These are phyloP conservation scores for Anthopleura xanthogrammica DNA, from an alignment of 92 coral and sea anemone species.

Conservation along the genomic window DNA sequence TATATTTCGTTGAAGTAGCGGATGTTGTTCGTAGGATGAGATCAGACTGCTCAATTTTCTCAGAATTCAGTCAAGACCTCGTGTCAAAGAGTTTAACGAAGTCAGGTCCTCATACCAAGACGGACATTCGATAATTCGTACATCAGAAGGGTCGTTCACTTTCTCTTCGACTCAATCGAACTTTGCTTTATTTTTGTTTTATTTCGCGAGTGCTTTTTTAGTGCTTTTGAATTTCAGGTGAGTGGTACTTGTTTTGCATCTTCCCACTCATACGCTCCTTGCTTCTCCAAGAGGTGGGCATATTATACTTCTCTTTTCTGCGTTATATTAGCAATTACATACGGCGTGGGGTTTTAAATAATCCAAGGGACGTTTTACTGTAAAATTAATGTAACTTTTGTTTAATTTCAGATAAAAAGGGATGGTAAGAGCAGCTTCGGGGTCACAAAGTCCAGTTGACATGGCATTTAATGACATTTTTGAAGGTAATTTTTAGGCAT, in stretches of 20 bases:
- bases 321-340: too few species aligned
- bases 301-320: background rate
- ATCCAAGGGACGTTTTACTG: background rate
- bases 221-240: background rate
- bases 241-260: background rate
- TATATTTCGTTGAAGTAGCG: constrained; percentile 20
- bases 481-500: constrained; percentile 42
- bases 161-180: background rate
- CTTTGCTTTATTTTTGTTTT: background rate
- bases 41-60: background rate
- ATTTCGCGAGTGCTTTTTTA: background rate
- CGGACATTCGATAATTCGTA: background rate
- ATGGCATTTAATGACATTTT: constrained; percentile 63
- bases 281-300: background rate
- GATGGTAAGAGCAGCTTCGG: constrained; percentile 32
- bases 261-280: background rate
- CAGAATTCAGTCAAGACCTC: background rate
- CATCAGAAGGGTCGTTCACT: background rate
- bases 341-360: background rate
- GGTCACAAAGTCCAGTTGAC: constrained; percentile 57
- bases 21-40: constrained; percentile 14
- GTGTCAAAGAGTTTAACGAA: constrained; percentile 7
- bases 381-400: background rate
- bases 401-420: constrained; percentile 12
- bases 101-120: background rate